These are phyloP conservation scores for Protosalanx chinensis DNA, from an alignment of 2,797 vertebrate genomes.

Conservation along the genomic window DNA sequence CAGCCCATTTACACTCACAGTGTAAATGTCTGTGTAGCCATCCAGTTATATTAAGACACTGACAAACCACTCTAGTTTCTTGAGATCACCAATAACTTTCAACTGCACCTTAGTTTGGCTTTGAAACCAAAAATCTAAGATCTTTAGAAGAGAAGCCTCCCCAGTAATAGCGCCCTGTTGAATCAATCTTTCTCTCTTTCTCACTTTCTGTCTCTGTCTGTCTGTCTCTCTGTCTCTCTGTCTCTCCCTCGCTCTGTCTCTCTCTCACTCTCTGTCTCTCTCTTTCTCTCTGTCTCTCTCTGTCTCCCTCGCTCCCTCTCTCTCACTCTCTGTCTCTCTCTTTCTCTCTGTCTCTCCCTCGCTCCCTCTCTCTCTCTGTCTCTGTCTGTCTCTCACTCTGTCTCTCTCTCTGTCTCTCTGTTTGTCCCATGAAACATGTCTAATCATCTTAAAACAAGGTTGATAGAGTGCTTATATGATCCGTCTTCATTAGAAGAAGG, in stretches of 20 bases:
- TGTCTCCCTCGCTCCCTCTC: not conserved
- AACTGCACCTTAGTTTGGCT: constrained; percentile 31
- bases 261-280: not conserved
- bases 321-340: not conserved
- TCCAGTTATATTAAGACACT: constrained; percentile 36
- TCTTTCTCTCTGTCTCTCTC: constrained; percentile 13
- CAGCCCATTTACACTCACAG: constrained; percentile 6
- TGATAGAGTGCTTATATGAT: constrained; percentile 66
- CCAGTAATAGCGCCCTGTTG: not conserved
- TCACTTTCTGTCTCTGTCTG: not conserved
- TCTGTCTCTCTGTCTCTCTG: constrained; percentile 1
- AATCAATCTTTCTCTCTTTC: not conserved
- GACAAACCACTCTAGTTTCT: constrained; percentile 36
- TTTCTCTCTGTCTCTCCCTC: not conserved
- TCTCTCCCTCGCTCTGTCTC: not conserved
- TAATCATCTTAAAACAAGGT: constrained; percentile 67
- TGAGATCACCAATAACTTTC: constrained; percentile 36
- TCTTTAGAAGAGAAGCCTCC: not conserved
- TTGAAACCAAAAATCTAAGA: constrained; percentile 17
- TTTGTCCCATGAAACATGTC: constrained; percentile 42
- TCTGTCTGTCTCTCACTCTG: not conserved
- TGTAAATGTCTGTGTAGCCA: constrained; percentile 26
- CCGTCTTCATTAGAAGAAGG: constrained; percentile 69
- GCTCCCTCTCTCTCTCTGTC: not conserved
- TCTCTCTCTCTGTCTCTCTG: not conserved